A percentile compares a stretch with the other conserved stretches of the same genome.
Evolutionary conservation across 2,888 invertebrate species (phyloP).

Genomic region (Dicranocentrus wangi): DNA sequence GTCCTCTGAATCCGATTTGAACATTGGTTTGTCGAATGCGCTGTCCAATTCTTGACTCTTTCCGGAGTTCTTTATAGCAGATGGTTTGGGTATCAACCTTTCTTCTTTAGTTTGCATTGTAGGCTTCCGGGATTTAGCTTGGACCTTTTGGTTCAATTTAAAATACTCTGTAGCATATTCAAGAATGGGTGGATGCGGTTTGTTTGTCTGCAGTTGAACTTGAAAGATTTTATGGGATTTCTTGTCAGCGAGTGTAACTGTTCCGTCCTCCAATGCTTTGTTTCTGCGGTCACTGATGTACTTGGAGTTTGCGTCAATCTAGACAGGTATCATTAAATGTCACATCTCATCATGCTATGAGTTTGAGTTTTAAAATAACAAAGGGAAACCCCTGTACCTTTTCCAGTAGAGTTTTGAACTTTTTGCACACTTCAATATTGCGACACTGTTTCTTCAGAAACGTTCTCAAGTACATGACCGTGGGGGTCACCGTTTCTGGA

Average conservation of each 20-base stretch:
- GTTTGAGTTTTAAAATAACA: too few species aligned
- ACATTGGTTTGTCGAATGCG: slow-evolving; percentile 57
- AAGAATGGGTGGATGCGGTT: slow-evolving; percentile 67
- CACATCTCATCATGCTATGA: too few species aligned
- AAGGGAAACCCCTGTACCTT: too few species aligned
- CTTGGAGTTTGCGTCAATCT: slow-evolving; percentile 71
- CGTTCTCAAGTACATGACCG: slow-evolving; percentile 68
- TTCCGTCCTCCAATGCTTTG: slow-evolving; percentile 69
- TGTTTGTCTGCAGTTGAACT: slow-evolving; percentile 69
- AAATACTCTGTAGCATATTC: slow-evolving; percentile 67
- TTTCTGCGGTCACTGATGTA: slow-evolving; percentile 66
- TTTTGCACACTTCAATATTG: slow-evolving; percentile 69
- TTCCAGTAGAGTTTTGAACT: slow-evolving; percentile 69
- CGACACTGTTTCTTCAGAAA: slow-evolving; percentile 72
- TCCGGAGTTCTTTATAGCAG: slow-evolving; percentile 1
- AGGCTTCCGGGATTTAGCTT: slow-evolving; percentile 65
- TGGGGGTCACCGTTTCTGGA: slow-evolving; percentile 71
- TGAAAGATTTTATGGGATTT: slow-evolving; percentile 70
- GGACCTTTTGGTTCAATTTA: slow-evolving; percentile 64
- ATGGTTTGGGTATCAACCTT: slow-evolving; percentile 68
- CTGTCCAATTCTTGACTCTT: background rate
- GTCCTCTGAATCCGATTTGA: slow-evolving; percentile 57
- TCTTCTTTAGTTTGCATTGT: slow-evolving; percentile 70
- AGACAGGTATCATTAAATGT: too few species aligned
- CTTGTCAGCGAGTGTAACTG: slow-evolving; percentile 67